Evolutionary conservation across 2,888 invertebrate species (phyloP).

Genomic region (Eristalinus aeneus): DNA sequence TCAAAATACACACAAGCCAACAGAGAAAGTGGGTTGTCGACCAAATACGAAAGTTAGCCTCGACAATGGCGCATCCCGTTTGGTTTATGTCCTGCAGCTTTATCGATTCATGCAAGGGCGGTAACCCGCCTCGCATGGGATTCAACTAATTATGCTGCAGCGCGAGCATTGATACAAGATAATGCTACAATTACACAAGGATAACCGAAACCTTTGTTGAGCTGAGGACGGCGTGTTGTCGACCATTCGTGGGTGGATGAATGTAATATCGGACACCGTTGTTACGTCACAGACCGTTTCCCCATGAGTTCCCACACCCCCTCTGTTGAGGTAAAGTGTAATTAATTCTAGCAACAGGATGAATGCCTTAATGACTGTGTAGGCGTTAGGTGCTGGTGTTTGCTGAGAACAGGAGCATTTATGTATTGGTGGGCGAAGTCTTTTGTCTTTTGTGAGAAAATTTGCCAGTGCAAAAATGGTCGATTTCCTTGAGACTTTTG

Average conservation of each 20-base stretch:
- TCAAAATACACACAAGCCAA: background rate
- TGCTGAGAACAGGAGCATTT: background rate
- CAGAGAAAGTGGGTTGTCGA: background rate
- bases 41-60: background rate
- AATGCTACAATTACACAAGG: background rate
- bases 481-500: no score
- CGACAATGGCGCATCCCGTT: background rate
- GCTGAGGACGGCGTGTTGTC: background rate
- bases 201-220: background rate
- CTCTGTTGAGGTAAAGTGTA: background rate
- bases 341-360: background rate
- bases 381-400: background rate
- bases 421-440: background rate
- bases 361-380: background rate
- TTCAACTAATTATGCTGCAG: background rate
- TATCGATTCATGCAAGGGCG: background rate
- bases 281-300: background rate
- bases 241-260: background rate
- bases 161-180: background rate
- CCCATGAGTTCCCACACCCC: no score
- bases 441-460: background rate
- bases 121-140: background rate
- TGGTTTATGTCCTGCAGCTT: background rate
- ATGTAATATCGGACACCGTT: background rate
- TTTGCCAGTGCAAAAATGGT: no score